Evolutionary conservation across 2,797 vertebrate genomes (phyloP).

Genomic region (Spondyliosoma cantharus): DNA sequence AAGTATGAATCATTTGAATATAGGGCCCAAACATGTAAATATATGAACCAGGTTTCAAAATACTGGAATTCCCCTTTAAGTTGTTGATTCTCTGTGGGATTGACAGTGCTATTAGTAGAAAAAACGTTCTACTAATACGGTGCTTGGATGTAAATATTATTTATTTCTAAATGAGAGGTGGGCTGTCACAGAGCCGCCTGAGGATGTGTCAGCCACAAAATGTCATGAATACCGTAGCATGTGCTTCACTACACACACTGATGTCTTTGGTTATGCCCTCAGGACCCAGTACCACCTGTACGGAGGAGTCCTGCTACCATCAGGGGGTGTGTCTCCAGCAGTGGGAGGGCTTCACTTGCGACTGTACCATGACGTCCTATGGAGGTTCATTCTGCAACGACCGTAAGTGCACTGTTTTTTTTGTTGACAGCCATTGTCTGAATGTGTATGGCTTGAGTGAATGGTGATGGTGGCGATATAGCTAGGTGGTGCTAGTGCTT

Average conservation of each 20-base stretch:
- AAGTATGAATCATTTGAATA: too few relatives aligned
- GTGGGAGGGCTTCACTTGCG: constrained; percentile 95
- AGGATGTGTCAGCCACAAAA: constrained; percentile 19
- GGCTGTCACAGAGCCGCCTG: not conserved
- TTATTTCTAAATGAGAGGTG: not conserved
- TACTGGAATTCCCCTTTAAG: not conserved
- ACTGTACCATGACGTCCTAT: constrained; percentile 95
- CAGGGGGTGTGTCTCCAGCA: constrained; percentile 96
- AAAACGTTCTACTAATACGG: not conserved
- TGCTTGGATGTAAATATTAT: constrained; percentile 8
- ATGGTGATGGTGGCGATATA: not conserved
- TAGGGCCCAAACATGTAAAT: too few relatives aligned
- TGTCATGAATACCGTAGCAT: not conserved
- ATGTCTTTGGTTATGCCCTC: not conserved
- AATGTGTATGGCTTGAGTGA: constrained; percentile 30
- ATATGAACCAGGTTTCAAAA: too few relatives aligned
- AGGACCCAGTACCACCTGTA: constrained; percentile 97
- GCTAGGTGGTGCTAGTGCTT: not conserved
- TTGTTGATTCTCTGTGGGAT: not conserved
- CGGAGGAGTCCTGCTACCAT: constrained; percentile 95
- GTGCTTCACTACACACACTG: not conserved
- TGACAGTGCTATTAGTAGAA: not conserved
- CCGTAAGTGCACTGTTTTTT: constrained; percentile 84
- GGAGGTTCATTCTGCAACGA: constrained; percentile 94
- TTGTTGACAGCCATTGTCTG: fast-evolving